Evolutionary conservation across 92 coral and sea anemone species (phyloP), one percentile per base, ranked within the genome.

Genomic region (Meandrina meandrites): DNA sequence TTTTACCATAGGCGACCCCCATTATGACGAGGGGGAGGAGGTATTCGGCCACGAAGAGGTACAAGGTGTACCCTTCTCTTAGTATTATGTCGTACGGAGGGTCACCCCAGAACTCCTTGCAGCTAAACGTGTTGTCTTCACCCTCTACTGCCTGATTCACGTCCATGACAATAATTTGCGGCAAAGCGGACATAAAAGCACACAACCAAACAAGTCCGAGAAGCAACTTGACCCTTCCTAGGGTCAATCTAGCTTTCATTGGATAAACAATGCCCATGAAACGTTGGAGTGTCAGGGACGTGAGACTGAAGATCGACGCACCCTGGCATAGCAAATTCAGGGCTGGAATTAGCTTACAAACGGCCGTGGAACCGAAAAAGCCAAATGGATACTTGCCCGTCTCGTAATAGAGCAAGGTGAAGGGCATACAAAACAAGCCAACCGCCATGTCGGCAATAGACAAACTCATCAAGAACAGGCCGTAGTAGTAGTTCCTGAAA

Each of bases 361-460:
- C 98, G 8, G 98, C 98, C 5, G 95, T 88, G 67, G 98, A 93
- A 24, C 96, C 98, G 40, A 93, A 95, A 82, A 95, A 91, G 18
- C 98, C 98, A 78, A 95, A 95, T 31, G 98, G 98, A 76, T 93
- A 95, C 67, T 95, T 95, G 0, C 96, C 98, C 7, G 90, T 90
- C 88, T 95, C 98, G 90, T 95, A 95, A 71, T 90, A 95, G 87
- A 91, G 88, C 80, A 93, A 70, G 36, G 87, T 91, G 74, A 93
- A 91, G 27, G 98, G 98, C 92, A 91, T 93, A 53, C 91, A 89
- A 62, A 95, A 85, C 36, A 91, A 79, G 1, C 94, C 98, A 16
- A 95, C 98, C 28, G 95, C 91, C 77, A 95, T 70, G 75, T 95
- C 98, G 31, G 98, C 98, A 19, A 95, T 91, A 31, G 98, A 90